Evolutionary conservation across 2,113 vertebrate species (phyloP), one percentile per base, ranked within the genome.

Genomic region (Ceyx melanurus): DNA sequence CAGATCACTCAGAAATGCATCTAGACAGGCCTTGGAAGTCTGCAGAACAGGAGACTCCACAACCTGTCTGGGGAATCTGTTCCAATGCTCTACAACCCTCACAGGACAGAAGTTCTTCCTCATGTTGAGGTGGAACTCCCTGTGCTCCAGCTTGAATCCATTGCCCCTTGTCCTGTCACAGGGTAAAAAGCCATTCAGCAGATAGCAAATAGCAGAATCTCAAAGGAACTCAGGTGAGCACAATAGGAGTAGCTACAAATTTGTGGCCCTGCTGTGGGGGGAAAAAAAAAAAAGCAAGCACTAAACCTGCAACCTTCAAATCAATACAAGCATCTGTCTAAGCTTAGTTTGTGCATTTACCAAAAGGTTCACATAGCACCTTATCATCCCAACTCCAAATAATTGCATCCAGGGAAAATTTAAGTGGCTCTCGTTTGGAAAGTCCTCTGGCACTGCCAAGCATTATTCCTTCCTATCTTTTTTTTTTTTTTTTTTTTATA

Each of bases 341-440:
- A 88, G 58, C 31, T 88, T 56, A 71, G 43, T 23, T 91, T 26
- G 60, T 50, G n/a, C 70, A 70, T 88, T 96, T 89, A 92, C 64
- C 56, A 74, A 80, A 92, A 93, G 61, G 33, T 88, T 81, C 74
- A 93, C 6, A 2, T 86, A 90, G 31, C 45, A 86, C 74, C 37
- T 92, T 93, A 94, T 89, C 77, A 85, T 86, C 48, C 61, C 66
- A 88, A 62, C 73, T 66, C 65, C 85, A 89, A 96, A 91, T 88
- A 91, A 89, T 75, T 93, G 42, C 71, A 84, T 66, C 35, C 54
- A 78, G 79, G 50, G 68, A 82, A 92, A 96, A 89, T 54, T 46
- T 78, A 96, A 95, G 72, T 83, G 66, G 76, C 57, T 93, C 82
- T 95, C 68, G 70, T 83, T 94, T 90, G 86, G 22, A 74, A 95